Percentiles rank a stretch among this genome's conserved stretches.
phyloP scores from a whole-genome alignment of 2,888 invertebrate genomes.

The Habrosyne pyritoides region DNA sequence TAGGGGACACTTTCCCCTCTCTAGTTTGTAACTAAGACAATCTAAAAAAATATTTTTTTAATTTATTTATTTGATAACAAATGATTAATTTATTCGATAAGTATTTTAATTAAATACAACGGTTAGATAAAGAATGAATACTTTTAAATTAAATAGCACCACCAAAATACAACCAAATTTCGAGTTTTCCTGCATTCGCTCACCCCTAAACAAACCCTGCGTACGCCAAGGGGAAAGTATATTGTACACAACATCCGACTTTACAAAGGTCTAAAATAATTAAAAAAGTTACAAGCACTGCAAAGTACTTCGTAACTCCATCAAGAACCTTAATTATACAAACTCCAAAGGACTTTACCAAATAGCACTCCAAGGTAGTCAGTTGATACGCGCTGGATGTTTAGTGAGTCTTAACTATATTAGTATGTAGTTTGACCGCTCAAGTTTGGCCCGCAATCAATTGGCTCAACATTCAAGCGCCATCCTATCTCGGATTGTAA shows the following conservation, averaged over 20 bases:
- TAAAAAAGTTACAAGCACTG: not conserved
- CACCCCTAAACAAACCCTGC: too few relatives aligned
- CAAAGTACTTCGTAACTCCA: not conserved
- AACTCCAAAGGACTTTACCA: slow-evolving; percentile 2
- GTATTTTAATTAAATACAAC: too few relatives aligned
- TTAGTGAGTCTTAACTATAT: slow-evolving; percentile 5
- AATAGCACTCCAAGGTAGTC: slow-evolving; percentile 1
- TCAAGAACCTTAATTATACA: not conserved
- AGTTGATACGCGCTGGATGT: slow-evolving; percentile 3
- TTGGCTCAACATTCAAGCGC: slow-evolving; percentile 8
- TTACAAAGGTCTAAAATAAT: not conserved
- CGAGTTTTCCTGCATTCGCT: too few relatives aligned
- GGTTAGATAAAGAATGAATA: too few relatives aligned
- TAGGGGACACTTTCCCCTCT: too few relatives aligned
- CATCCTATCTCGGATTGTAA: slow-evolving; percentile 12
- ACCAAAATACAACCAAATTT: too few relatives aligned
- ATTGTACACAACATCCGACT: not conserved
- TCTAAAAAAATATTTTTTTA: too few relatives aligned
- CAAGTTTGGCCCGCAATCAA: slow-evolving; percentile 3
- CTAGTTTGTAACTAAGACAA: too few relatives aligned
- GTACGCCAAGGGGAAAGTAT: too few relatives aligned
- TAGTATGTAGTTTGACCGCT: slow-evolving; percentile 6
- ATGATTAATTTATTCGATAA: too few relatives aligned
- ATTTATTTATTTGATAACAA: too few relatives aligned
- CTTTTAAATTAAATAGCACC: too few relatives aligned